Evolutionary conservation across 2,113 vertebrate species (phyloP), one percentile per base, ranked within the genome.

Genomic region (Alexandromys fortis): DNA sequence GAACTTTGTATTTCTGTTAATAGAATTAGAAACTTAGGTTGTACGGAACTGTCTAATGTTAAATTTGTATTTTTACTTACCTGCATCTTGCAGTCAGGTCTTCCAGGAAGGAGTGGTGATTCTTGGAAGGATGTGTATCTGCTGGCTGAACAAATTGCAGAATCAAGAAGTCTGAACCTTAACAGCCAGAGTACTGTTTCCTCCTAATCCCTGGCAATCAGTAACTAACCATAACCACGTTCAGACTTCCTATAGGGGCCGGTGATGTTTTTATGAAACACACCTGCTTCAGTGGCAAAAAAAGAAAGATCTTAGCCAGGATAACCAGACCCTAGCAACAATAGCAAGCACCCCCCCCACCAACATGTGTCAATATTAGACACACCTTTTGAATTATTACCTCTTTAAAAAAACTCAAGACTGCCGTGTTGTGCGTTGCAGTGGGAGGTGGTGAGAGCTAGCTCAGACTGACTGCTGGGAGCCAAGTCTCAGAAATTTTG

Each of bases 41-140:
- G 11, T 33, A 38, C 0, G 13, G 33, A 82, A 76, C n/a, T 30
- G 16, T 65, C 26, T n/a, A 72, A n/a, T 1, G 28, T 61, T 21
- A 49, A 9, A 13, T 68, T n/a, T 10, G 4, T 65, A 33, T 67
- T 9, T 68, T 61, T 47, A 90, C 67, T 96, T 91, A 91, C 97
- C 72, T 96, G 91, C 93, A 95, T 97, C 47, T 89, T 92, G 86
- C 77, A 26, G 52, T 78, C 38, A 87, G 17, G 35, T 45, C n/a
- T 89, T 79, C 6, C n/a, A 58, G n/a, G n/a, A 24, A 21, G 65
- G 61, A 45, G 28, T 76, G 9, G 58, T 77, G 93, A 88, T 86
- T 72, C 65, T 83, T 82, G 24, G 90, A 92, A 35, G 30, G 67
- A 3, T 5, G 11, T 86, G 42, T 61, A 13, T 49, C 90, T 89